phyloP scores from a whole-genome alignment of 2,113 vertebrate species.

The Eonycteris spelaea region DNA sequence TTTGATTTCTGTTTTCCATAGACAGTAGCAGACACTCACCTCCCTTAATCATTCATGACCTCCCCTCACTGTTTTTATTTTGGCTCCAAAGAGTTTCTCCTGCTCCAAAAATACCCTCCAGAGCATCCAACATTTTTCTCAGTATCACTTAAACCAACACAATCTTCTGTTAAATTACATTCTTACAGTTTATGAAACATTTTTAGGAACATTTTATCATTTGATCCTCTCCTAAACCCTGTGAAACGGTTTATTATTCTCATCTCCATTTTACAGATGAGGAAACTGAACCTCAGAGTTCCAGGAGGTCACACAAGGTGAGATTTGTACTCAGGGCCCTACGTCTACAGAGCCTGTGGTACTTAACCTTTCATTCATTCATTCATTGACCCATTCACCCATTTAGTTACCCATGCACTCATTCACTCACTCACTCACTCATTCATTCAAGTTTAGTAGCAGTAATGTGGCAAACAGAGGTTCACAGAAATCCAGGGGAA shows the following conservation, averaged over 20 bases:
- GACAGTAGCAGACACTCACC: conserved; percentile 73
- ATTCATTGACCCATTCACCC: not conserved
- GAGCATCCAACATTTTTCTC: conserved; percentile 42
- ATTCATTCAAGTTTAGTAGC: not conserved
- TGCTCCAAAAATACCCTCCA: conserved; percentile 61
- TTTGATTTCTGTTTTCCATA: conserved; percentile 72
- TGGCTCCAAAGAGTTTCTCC: conserved; percentile 62
- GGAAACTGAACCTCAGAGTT: not conserved
- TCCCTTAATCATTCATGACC: conserved; percentile 64
- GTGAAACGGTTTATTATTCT: not conserved
- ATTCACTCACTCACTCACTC: not conserved
- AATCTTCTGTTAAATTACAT: conserved; percentile 38
- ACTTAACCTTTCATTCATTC: not conserved
- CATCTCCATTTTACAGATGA: not conserved
- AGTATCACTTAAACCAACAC: conserved; percentile 37
- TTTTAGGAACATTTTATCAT: conserved; percentile 51
- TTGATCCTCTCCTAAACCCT: conserved; percentile 41
- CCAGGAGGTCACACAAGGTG: not conserved
- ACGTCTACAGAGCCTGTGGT: not conserved
- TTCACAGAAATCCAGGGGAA: not conserved
- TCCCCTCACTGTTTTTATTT: conserved; percentile 63
- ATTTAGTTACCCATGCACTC: not conserved
- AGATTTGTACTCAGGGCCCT: not conserved
- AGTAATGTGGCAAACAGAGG: not conserved
- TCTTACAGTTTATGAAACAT: conserved; percentile 26